Base-by-base conservation (phyloP, 2,888 invertebrate species). In the Uloborus plumipes region DNA sequence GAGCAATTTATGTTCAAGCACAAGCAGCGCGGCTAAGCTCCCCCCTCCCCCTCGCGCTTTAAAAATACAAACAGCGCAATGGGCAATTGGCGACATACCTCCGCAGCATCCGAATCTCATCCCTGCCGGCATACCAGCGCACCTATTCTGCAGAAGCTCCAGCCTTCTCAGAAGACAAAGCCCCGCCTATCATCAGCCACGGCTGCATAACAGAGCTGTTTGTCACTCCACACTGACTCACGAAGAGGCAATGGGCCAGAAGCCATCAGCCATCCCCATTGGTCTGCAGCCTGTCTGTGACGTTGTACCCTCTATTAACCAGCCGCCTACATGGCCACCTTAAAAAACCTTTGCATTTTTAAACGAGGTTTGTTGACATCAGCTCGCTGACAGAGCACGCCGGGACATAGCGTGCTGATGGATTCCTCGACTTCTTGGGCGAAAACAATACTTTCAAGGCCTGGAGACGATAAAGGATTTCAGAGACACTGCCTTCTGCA, bases 201-300 rank as follows among this genome's bases (percentile, higher is more conserved):
- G 47, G 13, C 62, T 55, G 65, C 79, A 80, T 80, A 62, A 73
- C 79, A 69, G 62, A 80, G 79, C 53, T 73, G 67, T 80, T 80
- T 80, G 73, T 80, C 73, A 73, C 62, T 47, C 31, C 31, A n/a
- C n/a, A 39, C 22, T 67, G 73, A 73, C 61, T 73, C 73, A 80
- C 58, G 22, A 65, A 73, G 20, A 49, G 76, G 73, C 73, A 67
- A 31, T 16, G n/a, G 67, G 73, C 79, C 73, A 80, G 65, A 49
- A 77, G 64, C 62, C 61, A 39, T 59, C 22, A 65, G 53, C 65
- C n/a, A 26, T 55, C 53, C 18, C 67, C 79, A 80, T 80, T 73
- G 79, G 77, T 39, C 53, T 64, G 13, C 20, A 50, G 51, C 22
- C 50, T 73, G 62, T 51, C 66, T 61, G 47, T 55, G 67, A 62